Evolutionary conservation across 2,888 invertebrate genomes (phyloP), one percentile per base, ranked within the genome.

Genomic region (Iselma pallidipennis): DNA sequence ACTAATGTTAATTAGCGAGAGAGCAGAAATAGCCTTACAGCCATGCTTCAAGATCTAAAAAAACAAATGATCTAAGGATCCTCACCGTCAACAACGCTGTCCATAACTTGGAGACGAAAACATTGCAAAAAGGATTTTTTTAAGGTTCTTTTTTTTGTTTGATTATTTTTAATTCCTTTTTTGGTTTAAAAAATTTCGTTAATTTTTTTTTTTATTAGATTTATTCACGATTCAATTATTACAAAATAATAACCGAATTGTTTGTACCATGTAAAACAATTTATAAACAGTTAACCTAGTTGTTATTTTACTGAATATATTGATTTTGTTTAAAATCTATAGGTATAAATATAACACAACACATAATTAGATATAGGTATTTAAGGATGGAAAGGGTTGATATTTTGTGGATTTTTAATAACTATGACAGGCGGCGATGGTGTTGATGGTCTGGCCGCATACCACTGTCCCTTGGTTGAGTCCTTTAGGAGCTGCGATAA

Each of bases 401-500:
- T 69, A 66, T 70, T 61, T 59, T 63, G 61, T 67, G 71, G 69
- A 5, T 6, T 16, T 45, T 45, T 45, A 23, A 6, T 12, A 23
- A 45, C 45, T 45, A 19, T 45, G 4, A 23, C 3, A 66, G 74
- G 69, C 73, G 57, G 67, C 71, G 66, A 52, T 69, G 70, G 64
- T 70, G 74, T 63, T 66, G 67, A 62, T 55, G 58, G 61, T 70
- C 65, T 65, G 74, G 71, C 71, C 68, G 74, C 73, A 4, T 45
- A 45, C 57, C 74, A 68, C 50, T 56, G 57, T 68, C 66, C 76
- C 76, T 75, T 68, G 72, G 69, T 71, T 66, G 73, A 71, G 71
- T 70, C 75, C 73, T 71, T 78, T 78, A 79, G 76, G 78, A 72
- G 74, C 77, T 76, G 73, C 74, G 74, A 72, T 71, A 73, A 71